Base-by-base conservation (phyloP, 1,140 invertebrate species). In the Luehdorfia chinensis region DNA sequence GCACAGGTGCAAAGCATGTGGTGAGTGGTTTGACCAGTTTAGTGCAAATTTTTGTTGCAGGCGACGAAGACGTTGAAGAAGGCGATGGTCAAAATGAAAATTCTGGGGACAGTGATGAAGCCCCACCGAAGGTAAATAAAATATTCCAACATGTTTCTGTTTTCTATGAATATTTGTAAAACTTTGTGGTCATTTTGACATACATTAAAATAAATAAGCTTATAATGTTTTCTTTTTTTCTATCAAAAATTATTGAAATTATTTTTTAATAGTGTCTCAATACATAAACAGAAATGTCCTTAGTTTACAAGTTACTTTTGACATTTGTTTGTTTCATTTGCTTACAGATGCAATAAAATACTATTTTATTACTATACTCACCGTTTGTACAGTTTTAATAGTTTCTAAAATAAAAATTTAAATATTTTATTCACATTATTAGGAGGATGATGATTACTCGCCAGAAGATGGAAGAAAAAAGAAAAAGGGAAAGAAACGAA, bases 401-500 rank as follows among this genome's bases (percentile, higher is more conserved):
- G n/a, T n/a, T n/a, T n/a, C n/a, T n/a, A n/a, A n/a, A 21, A 3
- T 21, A 21, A 21, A 21, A 21, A 21, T 21, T 32, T 46, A 41
- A 13, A 43, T 59, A 15, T 51, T 52, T 54, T 33, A 25, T 53
- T 53, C 63, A 48, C 50, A 62, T 15, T 47, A 39, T 43, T 56
- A 94, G 90, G 93, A 95, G 59, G 94, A 95, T 75, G 94, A 96
- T 68, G 94, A 95, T 68, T 95, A 95, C 66, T 94, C 95, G 70
- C 93, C 93, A 23, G 94, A 95, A 75, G 94, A 94, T 85, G 87
- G 84, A 36, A 90, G 93, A 54, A 95, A 95, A 73, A 94, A 95
- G 80, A 96, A 96, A 66, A 96, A 96, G 67, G 95, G 94, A 2
- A 97, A 97, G 77, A 97, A 97, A 75, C 90, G 95, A 62, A 96